Conservation (phyloP, 2,888 invertebrate genomes). For the Patella depressa region DNA sequence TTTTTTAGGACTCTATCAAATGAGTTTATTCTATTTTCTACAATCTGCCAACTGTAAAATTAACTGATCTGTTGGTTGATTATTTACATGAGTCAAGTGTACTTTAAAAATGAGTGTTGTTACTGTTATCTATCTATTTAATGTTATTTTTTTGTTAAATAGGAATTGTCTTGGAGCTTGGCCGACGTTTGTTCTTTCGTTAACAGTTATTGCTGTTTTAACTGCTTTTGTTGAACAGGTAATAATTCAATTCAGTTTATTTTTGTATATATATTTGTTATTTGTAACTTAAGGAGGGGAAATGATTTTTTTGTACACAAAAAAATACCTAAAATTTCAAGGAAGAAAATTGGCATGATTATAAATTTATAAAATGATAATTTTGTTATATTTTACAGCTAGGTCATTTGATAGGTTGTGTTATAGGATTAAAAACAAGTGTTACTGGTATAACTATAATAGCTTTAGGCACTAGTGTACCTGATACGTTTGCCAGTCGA, state of each 20-base stretch:
- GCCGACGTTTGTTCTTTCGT: slow-evolving; percentile 62
- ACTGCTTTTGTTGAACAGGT: slow-evolving; percentile 66
- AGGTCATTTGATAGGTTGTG: slow-evolving; percentile 65
- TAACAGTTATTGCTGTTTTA: slow-evolving; percentile 55
- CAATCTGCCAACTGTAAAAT: no score
- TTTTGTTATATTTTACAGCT: slow-evolving; percentile 46
- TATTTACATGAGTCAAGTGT: no score
- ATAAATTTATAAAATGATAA: background rate
- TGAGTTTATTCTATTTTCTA: no score
- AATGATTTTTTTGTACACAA: no score
- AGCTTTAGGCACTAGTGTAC: slow-evolving; percentile 67
- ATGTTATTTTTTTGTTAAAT: background rate
- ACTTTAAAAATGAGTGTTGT: no score
- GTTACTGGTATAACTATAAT: slow-evolving; percentile 68
- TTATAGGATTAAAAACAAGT: slow-evolving; percentile 61
- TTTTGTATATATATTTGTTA: no score
- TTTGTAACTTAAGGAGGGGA: no score
- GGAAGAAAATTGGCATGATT: no score
- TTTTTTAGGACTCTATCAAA: no score
- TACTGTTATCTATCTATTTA: no score
- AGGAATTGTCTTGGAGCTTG: slow-evolving; percentile 58
- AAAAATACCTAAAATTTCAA: no score
- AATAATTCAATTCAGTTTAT: slow-evolving; percentile 11
- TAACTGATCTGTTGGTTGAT: no score
- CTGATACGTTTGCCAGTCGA: slow-evolving; percentile 69